A percentile compares a stretch with the other conserved stretches of the same genome.
Evolutionary conservation across 2,113 vertebrate genomes (phyloP).

Genomic region (Climacteris rufus): DNA sequence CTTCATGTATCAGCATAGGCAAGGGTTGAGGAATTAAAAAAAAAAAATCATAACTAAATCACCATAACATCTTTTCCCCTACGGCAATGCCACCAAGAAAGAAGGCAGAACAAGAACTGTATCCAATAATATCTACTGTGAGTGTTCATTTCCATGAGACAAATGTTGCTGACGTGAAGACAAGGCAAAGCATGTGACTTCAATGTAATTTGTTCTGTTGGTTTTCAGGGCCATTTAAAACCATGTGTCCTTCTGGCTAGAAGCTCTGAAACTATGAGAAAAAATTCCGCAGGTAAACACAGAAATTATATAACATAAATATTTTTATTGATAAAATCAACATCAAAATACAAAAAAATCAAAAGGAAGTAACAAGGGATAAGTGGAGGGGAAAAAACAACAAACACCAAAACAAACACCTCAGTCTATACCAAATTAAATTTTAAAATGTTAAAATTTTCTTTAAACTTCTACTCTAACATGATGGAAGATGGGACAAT

Average conservation of each 20-base stretch:
- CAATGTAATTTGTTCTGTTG: neutral
- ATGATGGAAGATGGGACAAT: neutral
- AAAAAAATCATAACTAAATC: neutral
- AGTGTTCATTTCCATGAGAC: neutral
- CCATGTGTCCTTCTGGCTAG: neutral
- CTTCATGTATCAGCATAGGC: neutral
- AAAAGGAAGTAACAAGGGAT: accelerated
- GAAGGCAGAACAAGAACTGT: neutral
- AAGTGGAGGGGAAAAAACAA: neutral
- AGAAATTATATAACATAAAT: neutral
- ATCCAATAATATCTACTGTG: neutral
- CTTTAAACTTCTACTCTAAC: neutral
- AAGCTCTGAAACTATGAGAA: neutral
- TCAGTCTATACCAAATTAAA: neutral
- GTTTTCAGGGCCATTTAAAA: neutral
- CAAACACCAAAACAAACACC: neutral
- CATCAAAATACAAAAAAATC: neutral
- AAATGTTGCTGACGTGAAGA: neutral
- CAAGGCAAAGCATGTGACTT: neutral
- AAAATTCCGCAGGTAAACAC: neutral
- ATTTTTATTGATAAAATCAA: neutral
- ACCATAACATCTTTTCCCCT: neutral
- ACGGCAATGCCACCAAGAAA: neutral
- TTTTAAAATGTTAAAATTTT: neutral
- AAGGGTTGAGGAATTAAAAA: neutral